Conservation (phyloP, 2,888 invertebrate species). For the Watsonalla cultraria region DNA sequence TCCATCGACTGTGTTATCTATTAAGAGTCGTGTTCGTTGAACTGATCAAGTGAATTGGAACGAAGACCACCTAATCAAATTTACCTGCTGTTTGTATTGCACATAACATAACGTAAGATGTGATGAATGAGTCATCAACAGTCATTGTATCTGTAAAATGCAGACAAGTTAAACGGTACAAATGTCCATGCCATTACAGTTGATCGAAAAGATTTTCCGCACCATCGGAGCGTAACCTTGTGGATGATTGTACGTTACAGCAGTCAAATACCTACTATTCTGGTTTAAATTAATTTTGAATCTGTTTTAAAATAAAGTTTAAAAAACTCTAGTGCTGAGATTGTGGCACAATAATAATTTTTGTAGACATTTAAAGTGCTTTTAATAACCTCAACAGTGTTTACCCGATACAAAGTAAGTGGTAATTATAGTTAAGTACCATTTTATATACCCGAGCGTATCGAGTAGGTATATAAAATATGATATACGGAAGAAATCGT, state of each 20-base stretch:
- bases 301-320: not conserved
- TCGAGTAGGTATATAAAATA: conserved; percentile 2
- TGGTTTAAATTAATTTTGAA: conserved; percentile 5
- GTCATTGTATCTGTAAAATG: too few species aligned
- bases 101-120: not conserved
- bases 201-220: conserved; percentile 25
- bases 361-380: not conserved
- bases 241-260: conserved; percentile 8
- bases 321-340: not conserved
- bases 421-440: conserved; percentile 17
- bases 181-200: conserved; percentile 16
- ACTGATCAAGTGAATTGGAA: conserved; percentile 13
- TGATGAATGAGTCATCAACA: not conserved
- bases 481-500: conserved; percentile 20
- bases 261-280: conserved; percentile 12
- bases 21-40: conserved; percentile 27
- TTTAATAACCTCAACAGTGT: not conserved
- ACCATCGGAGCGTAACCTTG: conserved; percentile 22
- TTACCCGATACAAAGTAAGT: conserved; percentile 7
- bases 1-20: conserved; percentile 45
- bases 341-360: not conserved
- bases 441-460: conserved; percentile 10
- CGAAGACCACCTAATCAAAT: not conserved
- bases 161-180: conserved; percentile 9
- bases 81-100: not conserved